phyloP scores from a whole-genome alignment of 2,888 invertebrate genomes.

The Prosopocoilus inquinatus region DNA sequence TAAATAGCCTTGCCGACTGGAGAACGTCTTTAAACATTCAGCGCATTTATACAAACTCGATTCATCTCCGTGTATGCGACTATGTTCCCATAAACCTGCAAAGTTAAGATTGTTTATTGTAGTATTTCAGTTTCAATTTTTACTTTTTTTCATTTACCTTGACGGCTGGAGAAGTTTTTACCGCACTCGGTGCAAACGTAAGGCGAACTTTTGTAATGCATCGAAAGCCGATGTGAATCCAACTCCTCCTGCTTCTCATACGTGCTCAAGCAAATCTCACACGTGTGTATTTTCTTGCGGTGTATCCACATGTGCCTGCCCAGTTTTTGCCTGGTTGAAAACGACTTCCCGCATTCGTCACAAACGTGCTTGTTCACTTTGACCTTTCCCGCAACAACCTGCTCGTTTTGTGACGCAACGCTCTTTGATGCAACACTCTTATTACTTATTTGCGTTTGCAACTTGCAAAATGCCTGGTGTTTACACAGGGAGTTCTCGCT shows the following conservation, averaged over 20 bases:
- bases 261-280: slow-evolving; percentile 49
- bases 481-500: slow-evolving; percentile 47
- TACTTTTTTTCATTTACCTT: slow-evolving; percentile 34
- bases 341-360: slow-evolving; percentile 49
- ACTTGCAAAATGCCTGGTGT: slow-evolving; percentile 46
- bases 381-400: neutral
- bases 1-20: slow-evolving; percentile 53
- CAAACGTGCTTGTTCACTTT: slow-evolving; percentile 50
- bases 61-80: slow-evolving; percentile 42
- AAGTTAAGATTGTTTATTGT: slow-evolving; percentile 11
- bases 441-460: too few species aligned
- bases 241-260: slow-evolving; percentile 48
- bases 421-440: neutral
- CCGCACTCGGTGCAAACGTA: slow-evolving; percentile 51
- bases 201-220: slow-evolving; percentile 48
- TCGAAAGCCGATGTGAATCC: slow-evolving; percentile 47
- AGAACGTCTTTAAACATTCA: slow-evolving; percentile 54
- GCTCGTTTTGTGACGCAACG: neutral
- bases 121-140: too few species aligned
- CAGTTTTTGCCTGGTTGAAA: slow-evolving; percentile 53
- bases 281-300: slow-evolving; percentile 49
- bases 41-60: slow-evolving; percentile 52
- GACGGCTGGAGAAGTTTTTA: slow-evolving; percentile 50
- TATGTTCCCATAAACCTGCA: slow-evolving; percentile 49
- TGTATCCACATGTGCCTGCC: slow-evolving; percentile 53